Conservation (phyloP, 92 coral and sea anemone genomes). For the Umimayanthus kanabou region DNA sequence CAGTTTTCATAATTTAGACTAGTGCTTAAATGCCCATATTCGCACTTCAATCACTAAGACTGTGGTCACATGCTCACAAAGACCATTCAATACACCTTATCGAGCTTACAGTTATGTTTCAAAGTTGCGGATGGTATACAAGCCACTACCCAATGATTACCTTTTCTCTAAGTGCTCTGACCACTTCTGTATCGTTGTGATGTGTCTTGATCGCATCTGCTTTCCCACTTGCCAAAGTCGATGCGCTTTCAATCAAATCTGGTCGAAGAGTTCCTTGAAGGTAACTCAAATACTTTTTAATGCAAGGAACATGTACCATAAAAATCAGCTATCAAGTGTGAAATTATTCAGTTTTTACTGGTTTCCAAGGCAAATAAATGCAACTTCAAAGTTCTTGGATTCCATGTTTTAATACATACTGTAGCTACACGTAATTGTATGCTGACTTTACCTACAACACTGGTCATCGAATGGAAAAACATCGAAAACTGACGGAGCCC, state of each 20-base stretch:
- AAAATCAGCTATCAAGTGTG: background rate
- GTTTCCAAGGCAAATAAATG: background rate
- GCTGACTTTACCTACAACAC: background rate
- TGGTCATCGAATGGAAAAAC: too few relatives aligned
- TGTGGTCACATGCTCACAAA: too few relatives aligned
- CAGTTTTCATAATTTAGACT: too few relatives aligned
- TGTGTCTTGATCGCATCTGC: slow-evolving; percentile 99
- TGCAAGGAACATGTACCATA: background rate
- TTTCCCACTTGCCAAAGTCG: slow-evolving; percentile 85
- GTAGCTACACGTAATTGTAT: background rate
- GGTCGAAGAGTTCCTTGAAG: slow-evolving; percentile 93
- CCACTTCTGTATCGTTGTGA: slow-evolving; percentile 96
- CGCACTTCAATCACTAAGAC: too few relatives aligned
- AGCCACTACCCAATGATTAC: slow-evolving; percentile 15
- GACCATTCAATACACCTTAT: too few relatives aligned
- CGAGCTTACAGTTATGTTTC: too few relatives aligned
- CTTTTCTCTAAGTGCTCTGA: slow-evolving; percentile 83
- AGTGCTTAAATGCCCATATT: too few relatives aligned
- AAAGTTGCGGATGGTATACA: too few relatives aligned
- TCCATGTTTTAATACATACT: background rate
- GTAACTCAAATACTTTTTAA: background rate
- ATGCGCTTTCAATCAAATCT: slow-evolving; percentile 96
- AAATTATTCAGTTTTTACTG: background rate
- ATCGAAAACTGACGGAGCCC: too few relatives aligned
- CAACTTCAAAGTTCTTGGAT: background rate